Percentiles rank a stretch among this genome's conserved stretches.
These are phyloP conservation scores for Mycalesis mineus DNA, from an alignment of 2,888 invertebrate genomes.

Conservation along the genomic window DNA sequence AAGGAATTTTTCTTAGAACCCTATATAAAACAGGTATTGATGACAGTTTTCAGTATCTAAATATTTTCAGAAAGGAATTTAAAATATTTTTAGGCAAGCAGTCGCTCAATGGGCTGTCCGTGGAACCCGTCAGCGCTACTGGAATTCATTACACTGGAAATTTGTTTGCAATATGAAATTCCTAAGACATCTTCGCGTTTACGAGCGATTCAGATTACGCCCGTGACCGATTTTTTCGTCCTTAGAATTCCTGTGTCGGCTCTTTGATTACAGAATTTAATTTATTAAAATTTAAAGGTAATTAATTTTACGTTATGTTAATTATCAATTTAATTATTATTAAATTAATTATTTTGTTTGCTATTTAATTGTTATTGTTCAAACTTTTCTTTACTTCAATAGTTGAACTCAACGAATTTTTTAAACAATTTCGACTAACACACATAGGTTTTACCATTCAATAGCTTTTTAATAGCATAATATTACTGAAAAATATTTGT, in stretches of 20 bases:
- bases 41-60: not conserved
- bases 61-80: conserved; percentile 16
- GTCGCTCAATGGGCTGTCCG: conserved; percentile 22
- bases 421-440: too few species aligned
- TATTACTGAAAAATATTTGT: too few species aligned
- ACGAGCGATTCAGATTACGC: conserved; percentile 20
- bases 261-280: not conserved
- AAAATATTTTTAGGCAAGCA: conserved; percentile 17
- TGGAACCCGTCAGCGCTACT: conserved; percentile 25
- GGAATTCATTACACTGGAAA: conserved; percentile 60
- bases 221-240: conserved; percentile 9
- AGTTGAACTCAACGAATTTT: too few species aligned
- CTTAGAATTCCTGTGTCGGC: not conserved
- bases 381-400: too few species aligned
- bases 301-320: too few species aligned
- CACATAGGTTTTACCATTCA: too few species aligned
- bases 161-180: conserved; percentile 68
- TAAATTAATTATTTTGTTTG: too few species aligned
- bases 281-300: not conserved
- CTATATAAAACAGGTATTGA: not conserved
- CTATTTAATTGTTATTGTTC: too few species aligned
- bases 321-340: too few species aligned
- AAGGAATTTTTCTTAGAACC: not conserved
- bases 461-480: too few species aligned
- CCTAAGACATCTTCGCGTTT: conserved; percentile 38